Percentiles rank a stretch among this genome's conserved stretches.
Conservation (phyloP, 2,113 vertebrate species). For the Cariama cristata region DNA sequence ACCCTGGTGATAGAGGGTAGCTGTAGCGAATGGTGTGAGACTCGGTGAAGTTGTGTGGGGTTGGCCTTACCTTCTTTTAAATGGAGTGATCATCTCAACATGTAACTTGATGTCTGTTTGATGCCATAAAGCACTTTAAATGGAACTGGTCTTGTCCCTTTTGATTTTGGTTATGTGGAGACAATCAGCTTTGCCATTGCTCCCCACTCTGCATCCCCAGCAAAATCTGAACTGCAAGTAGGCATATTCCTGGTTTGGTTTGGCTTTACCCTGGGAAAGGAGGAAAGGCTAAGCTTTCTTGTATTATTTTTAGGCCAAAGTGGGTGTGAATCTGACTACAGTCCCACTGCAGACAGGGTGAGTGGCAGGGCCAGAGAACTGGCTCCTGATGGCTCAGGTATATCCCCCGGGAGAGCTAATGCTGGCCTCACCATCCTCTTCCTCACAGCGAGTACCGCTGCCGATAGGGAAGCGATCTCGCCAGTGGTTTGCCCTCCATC, state of each 20-base stretch:
- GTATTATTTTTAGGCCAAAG: background rate
- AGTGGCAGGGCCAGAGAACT: background rate
- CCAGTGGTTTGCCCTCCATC: background rate
- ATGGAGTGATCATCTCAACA: slow-evolving; percentile 41
- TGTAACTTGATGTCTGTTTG: background rate
- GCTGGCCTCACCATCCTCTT: background rate
- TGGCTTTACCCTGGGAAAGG: background rate
- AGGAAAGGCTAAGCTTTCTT: background rate
- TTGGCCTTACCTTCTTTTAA: background rate
- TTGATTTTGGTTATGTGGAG: background rate
- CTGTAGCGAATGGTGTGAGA: background rate
- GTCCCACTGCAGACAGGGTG: background rate
- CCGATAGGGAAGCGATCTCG: rapidly evolving
- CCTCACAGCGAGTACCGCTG: background rate
- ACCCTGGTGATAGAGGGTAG: background rate
- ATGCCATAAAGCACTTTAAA: slow-evolving; percentile 70
- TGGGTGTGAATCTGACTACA: background rate
- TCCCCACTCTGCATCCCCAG: background rate
- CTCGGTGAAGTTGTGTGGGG: background rate
- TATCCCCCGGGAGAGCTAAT: background rate
- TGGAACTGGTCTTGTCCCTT: slow-evolving; percentile 9
- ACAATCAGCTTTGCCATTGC: slow-evolving; percentile 51
- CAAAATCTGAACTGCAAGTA: background rate
- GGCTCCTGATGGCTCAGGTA: background rate
- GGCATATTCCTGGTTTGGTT: background rate